Percentiles rank a stretch among this genome's conserved stretches.
These are phyloP conservation scores for Colistium nudipinnis DNA, from an alignment of 2,113 vertebrate species.

Conservation along the genomic window DNA sequence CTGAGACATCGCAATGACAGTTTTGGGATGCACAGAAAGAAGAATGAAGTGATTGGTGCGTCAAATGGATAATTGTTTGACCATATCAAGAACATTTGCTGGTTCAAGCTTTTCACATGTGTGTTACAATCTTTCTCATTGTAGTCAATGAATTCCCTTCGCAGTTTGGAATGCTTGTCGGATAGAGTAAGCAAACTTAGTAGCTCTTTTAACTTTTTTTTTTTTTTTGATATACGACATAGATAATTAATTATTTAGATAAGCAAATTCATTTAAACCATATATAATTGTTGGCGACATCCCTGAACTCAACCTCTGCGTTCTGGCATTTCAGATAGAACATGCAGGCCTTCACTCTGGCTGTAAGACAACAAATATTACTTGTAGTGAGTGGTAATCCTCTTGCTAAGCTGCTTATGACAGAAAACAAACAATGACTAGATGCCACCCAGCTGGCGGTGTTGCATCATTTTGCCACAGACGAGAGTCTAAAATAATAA, in stretches of 20 bases:
- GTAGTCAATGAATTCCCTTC: too few species aligned
- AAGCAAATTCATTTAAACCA: neutral
- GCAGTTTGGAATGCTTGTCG: too few species aligned
- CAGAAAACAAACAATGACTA: constrained; percentile 64
- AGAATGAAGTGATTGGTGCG: too few species aligned
- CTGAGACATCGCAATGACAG: too few species aligned
- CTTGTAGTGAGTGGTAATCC: constrained; percentile 48
- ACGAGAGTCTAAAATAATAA: neutral
- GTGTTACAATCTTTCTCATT: too few species aligned
- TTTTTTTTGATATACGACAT: neutral
- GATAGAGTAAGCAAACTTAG: too few species aligned
- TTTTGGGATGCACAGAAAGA: too few species aligned
- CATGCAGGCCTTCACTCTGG: neutral
- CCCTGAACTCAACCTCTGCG: neutral
- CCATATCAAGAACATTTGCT: too few species aligned
- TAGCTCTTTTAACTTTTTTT: too few species aligned
- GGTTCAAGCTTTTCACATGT: too few species aligned
- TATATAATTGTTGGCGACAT: neutral
- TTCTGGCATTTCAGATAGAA: constrained; percentile 12
- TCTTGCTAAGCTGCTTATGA: constrained; percentile 58
- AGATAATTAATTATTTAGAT: too few species aligned
- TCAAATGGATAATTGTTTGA: too few species aligned
- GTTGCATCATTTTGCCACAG: neutral
- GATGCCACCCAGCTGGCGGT: constrained; percentile 44
- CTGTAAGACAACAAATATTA: constrained; percentile 25